phyloP scores from a whole-genome alignment of 1,140 invertebrate species.

The Drosophila grimshawi region DNA sequence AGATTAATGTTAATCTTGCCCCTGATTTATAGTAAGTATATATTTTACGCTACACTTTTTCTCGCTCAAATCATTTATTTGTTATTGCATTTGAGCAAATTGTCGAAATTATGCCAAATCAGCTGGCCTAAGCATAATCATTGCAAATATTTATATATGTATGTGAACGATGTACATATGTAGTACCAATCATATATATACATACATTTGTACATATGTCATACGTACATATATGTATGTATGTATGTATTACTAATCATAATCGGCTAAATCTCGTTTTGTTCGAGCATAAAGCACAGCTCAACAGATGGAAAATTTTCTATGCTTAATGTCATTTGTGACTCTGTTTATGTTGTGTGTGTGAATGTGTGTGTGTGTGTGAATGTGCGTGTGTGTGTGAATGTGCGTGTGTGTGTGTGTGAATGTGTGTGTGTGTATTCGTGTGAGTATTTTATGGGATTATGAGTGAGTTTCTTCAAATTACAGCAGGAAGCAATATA shows the following conservation, averaged over 20 bases:
- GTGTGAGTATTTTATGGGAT: background rate
- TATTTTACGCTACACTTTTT: background rate
- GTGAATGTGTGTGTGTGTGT: background rate
- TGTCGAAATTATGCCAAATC: conserved; percentile 30
- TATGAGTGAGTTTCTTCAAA: too few relatives aligned
- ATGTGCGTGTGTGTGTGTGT: too few relatives aligned
- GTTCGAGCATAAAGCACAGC: conserved; percentile 24
- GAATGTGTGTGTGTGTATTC: background rate
- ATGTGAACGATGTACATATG: background rate
- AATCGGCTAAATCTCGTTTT: conserved; percentile 45
- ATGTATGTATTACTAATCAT: conserved; percentile 18
- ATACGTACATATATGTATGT: background rate
- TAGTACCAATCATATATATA: conserved; percentile 20
- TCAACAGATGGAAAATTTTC: conserved; percentile 33
- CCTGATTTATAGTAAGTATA: background rate
- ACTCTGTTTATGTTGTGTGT: background rate
- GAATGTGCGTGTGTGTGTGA: too few relatives aligned
- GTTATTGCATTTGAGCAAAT: conserved; percentile 32
- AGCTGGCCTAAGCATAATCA: conserved; percentile 18
- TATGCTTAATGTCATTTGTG: conserved; percentile 13
- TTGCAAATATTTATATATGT: background rate
- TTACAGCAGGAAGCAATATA: too few relatives aligned
- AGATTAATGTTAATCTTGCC: conserved; percentile 32
- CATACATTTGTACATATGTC: background rate
- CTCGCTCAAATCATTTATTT: conserved; percentile 10